Conservation (phyloP, 2,888 invertebrate species). For the Tubulanus polymorphus region DNA sequence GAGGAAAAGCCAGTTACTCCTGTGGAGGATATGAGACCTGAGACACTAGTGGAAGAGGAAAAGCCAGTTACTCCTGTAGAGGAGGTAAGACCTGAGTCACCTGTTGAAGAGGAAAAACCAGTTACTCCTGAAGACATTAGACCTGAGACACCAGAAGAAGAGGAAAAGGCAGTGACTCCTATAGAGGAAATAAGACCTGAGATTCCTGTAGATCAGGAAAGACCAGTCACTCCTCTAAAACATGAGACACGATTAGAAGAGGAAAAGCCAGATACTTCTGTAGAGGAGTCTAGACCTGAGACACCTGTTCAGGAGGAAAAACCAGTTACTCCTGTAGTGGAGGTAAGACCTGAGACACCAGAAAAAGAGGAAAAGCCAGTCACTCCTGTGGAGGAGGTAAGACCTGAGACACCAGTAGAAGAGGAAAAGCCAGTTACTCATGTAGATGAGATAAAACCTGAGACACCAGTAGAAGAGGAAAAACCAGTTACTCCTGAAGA, state of each 20-base stretch:
- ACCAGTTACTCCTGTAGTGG: slow-evolving; percentile 27
- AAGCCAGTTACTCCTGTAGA: too few relatives aligned
- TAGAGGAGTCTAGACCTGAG: too few relatives aligned
- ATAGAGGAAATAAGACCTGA: not conserved
- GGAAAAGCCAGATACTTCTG: not conserved
- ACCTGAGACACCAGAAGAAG: not conserved
- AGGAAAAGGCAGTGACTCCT: not conserved
- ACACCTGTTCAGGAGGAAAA: slow-evolving; percentile 23
- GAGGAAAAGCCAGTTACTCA: slow-evolving; percentile 4
- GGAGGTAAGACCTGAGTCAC: too few relatives aligned
- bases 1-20: too few relatives aligned
- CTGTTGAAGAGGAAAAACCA: too few relatives aligned
- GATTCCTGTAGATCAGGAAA: not conserved
- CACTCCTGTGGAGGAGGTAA: slow-evolving; percentile 5
- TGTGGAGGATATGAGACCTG: too few relatives aligned
- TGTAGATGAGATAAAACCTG: slow-evolving; percentile 8
- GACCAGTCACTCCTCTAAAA: too few relatives aligned
- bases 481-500: not conserved
- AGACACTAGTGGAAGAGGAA: too few relatives aligned
- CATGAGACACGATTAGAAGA: slow-evolving; percentile 8
- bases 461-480: not conserved
- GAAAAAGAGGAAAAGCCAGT: not conserved
- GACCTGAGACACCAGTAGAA: slow-evolving; percentile 12
- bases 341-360: slow-evolving; percentile 7
- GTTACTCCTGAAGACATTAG: not conserved